Base-by-base conservation (phyloP, 2,113 vertebrate species). In the Genyomyrus donnyi region DNA sequence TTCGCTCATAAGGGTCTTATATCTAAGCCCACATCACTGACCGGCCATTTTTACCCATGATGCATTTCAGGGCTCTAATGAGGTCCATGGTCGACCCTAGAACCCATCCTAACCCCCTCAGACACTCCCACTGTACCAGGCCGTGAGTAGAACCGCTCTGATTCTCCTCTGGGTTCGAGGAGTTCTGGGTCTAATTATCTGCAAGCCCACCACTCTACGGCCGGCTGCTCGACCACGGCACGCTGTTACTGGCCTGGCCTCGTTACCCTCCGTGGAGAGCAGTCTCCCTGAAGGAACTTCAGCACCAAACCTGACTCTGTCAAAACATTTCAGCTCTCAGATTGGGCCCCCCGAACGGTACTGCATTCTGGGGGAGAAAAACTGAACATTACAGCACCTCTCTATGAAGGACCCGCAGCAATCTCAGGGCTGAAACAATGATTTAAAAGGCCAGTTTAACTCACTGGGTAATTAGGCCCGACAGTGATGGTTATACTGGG, bases 371-470 rank as follows among this genome's bases (percentile, higher is more conserved):
- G 31, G 11, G 17, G 9, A 31, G n/a, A 53, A 53, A 87, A 46
- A 49, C 24, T 35, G 50, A 87, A 87, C 15, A 31, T 50, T 39
- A 87, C 45, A 24, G 50, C n/a, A 53, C 17, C 2, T 87, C 15
- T 35, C 27, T 1, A 19, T 87, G 85, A 87, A 9, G 85, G 27
- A 27, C 10, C 8, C 4, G 50, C 84, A 31, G 5, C 74, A 80
- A 35, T 39, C 2, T 27, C 11, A 50, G 45, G 21, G 48, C 84
- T 86, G 84, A 86, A 86, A 86, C 84, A 49, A 2, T n/a, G 24
- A 50, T 50, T 86, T 49, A 86, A 86, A 48, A n/a, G 45, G 84
- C 84, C 84, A 50, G 84, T 86, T 48, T 80, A 86, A 27, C n/a
- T 31, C 84, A 48, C 21, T 3, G 84, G 84, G 48, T 13, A 50